phyloP scores from a whole-genome alignment of 2,797 vertebrate genomes.

The Neopelma chrysocephalum region DNA sequence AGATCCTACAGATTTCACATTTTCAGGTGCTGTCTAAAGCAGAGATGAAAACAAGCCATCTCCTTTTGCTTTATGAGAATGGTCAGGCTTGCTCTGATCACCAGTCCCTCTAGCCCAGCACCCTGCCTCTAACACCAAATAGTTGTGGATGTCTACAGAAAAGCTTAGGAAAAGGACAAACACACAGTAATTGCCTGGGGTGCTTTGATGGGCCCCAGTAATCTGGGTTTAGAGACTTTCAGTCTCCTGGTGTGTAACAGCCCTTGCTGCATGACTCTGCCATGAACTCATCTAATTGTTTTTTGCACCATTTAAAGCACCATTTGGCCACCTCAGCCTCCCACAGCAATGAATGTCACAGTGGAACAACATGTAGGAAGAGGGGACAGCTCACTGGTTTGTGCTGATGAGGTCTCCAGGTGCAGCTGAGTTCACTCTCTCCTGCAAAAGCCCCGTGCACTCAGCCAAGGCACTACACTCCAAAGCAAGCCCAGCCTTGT shows the following conservation, averaged over 20 bases:
- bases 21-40: not conserved
- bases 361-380: not conserved
- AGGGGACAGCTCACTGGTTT: not conserved
- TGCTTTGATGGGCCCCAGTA: not conserved
- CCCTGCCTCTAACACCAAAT: not conserved
- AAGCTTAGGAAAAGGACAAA: not conserved
- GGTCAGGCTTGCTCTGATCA: not conserved
- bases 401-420: not conserved
- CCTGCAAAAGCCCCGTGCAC: rapidly evolving
- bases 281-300: not conserved
- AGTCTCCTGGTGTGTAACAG: not conserved
- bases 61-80: not conserved
- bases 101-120: not conserved
- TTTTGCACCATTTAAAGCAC: not conserved
- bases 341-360: not conserved
- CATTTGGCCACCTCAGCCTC: not conserved
- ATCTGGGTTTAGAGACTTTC: not conserved
- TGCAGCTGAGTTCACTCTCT: not conserved
- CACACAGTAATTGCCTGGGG: not conserved
- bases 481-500: not conserved
- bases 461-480: not conserved
- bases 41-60: not conserved
- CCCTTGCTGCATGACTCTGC: not conserved
- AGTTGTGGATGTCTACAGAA: not conserved
- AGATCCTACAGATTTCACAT: not conserved